phyloP scores from a whole-genome alignment of 2,113 vertebrate genomes.

The crab-eating macaque (Macaca fascicularis) region T2T-MFA8v1.1 NC_088380.1:12114501-12115000 shows the following conservation, averaged over 20 bases:
- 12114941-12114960: not conserved
- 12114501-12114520: not conserved
- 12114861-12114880: not conserved
- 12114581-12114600: not conserved
- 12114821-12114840: not conserved
- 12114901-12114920: not conserved
- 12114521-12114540: not conserved
- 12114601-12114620: not conserved
- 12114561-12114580: not conserved
- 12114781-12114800: slow-evolving; percentile 40
- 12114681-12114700: not conserved
- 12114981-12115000: not conserved
- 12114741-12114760: slow-evolving; percentile 27
- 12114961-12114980: not conserved
- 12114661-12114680: not conserved
- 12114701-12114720: not conserved
- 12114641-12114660: slow-evolving; percentile 14
- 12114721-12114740: not conserved
- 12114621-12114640: not conserved
- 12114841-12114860: not conserved
- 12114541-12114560: not conserved
- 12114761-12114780: slow-evolving; percentile 11
- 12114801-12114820: not conserved
- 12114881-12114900: not conserved
- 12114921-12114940: not conserved